These are phyloP conservation scores for Zaprionus tsacasi DNA, from an alignment of 1,140 invertebrate genomes.

Conservation along the genomic window DNA sequence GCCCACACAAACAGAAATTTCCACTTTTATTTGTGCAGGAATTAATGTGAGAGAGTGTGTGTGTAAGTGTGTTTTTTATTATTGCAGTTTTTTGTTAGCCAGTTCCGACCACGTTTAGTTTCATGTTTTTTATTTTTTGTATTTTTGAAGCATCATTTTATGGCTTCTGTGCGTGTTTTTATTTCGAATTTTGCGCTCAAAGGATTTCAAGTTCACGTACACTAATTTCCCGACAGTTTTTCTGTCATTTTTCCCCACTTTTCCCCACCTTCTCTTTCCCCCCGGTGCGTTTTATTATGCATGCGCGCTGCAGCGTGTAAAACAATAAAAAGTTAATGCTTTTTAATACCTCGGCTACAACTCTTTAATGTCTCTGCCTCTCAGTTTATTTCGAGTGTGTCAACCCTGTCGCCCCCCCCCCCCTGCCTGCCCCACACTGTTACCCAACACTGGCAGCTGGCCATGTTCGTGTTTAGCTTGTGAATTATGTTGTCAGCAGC, in stretches of 20 bases:
- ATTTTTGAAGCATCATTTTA: constrained; percentile 59
- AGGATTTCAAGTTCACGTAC: constrained; percentile 81
- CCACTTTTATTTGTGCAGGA: constrained; percentile 53
- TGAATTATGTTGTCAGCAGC: constrained; percentile 76
- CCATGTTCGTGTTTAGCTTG: constrained; percentile 40
- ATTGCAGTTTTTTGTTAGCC: constrained; percentile 68
- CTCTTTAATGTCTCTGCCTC: constrained; percentile 70
- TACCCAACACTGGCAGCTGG: constrained; percentile 31
- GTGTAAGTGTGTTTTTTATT: constrained; percentile 69
- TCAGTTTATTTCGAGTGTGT: constrained; percentile 17
- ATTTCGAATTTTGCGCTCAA: constrained; percentile 76
- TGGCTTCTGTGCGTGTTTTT: constrained; percentile 79
- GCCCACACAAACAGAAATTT: constrained; percentile 30
- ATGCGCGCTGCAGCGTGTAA: constrained; percentile 54
- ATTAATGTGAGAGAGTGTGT: constrained; percentile 37
- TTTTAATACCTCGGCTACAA: constrained; percentile 64
- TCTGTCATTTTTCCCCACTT: constrained; percentile 7
- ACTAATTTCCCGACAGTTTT: constrained; percentile 60
- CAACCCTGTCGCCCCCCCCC: not conserved
- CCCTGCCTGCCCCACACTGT: not conserved
- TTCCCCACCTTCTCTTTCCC: too few species aligned
- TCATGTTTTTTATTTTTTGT: constrained; percentile 20
- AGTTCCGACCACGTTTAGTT: constrained; percentile 16
- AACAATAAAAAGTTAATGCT: constrained; percentile 63
- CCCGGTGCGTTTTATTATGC: constrained; percentile 45